Conservation (phyloP, 2,113 vertebrate genomes). For the Pseudorectes ferrugineus region DNA sequence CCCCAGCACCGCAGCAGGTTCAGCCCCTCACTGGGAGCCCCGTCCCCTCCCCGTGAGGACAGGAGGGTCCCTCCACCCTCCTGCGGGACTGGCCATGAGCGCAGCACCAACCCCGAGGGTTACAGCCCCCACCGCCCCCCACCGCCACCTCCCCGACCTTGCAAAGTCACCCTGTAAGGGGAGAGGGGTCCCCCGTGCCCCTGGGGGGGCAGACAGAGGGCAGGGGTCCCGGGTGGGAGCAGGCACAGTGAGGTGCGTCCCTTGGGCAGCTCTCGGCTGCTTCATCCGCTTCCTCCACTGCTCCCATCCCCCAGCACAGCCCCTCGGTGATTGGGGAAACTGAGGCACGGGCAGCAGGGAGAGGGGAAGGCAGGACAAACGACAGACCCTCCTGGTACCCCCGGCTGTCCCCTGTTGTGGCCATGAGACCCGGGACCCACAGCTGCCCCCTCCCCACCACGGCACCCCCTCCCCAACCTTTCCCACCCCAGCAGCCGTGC, state of each 20-base stretch:
- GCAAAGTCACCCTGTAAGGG: neutral
- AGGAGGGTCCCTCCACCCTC: neutral
- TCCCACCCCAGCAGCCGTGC: neutral
- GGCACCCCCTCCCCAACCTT: neutral
- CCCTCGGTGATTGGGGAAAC: neutral
- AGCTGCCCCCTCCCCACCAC: neutral
- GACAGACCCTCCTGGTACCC: neutral
- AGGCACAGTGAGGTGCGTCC: rapidly evolving
- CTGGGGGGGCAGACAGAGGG: neutral
- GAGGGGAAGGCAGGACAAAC: neutral
- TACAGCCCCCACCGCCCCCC: neutral
- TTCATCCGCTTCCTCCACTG: neutral
- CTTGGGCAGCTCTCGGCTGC: neutral
- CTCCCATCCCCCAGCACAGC: neutral
- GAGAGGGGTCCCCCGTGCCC: rapidly evolving
- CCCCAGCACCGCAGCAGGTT: rapidly evolving
- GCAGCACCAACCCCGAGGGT: neutral
- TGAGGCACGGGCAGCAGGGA: neutral
- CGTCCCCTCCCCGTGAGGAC: neutral
- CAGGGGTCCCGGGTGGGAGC: neutral
- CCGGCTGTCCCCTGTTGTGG: too few species aligned
- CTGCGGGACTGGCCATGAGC: rapidly evolving
- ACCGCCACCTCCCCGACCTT: neutral
- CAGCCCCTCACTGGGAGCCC: neutral
- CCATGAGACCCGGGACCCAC: neutral